Percentiles rank a stretch among this genome's conserved stretches.
Evolutionary conservation across 2,113 vertebrate species (phyloP).

Genomic region (Neopipo cinnamomea): DNA sequence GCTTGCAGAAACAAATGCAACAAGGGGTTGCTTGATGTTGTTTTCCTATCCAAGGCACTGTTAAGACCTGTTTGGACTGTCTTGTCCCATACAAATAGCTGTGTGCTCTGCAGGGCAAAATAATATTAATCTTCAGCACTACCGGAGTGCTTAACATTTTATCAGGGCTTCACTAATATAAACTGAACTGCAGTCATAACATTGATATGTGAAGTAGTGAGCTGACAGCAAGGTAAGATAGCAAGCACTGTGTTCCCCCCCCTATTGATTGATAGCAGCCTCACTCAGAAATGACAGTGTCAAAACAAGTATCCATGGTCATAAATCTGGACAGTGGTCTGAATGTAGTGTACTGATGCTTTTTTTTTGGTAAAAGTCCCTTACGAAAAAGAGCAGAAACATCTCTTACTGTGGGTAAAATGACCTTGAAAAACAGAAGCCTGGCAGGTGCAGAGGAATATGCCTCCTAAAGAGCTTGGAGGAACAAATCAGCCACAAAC

Average conservation of each 20-base stretch:
- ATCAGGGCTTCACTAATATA: background rate
- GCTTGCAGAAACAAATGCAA: background rate
- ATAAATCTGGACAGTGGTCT: background rate
- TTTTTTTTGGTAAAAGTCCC: background rate
- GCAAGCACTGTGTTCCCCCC: background rate
- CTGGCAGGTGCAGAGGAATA: background rate
- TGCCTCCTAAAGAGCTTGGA: background rate
- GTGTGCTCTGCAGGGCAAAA: background rate
- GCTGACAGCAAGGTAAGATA: background rate
- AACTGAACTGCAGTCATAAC: background rate
- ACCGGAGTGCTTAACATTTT: background rate
- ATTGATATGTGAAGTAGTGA: background rate
- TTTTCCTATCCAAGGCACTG: background rate
- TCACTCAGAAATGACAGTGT: background rate
- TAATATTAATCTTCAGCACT: background rate
- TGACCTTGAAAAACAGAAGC: slow-evolving; percentile 12
- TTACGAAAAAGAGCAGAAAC: background rate
- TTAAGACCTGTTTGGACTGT: background rate
- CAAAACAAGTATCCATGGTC: background rate
- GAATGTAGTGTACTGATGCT: background rate
- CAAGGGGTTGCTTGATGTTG: background rate
- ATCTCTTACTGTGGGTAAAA: background rate
- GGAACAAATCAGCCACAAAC: background rate
- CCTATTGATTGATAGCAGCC: background rate
- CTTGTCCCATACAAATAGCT: background rate